Base-by-base conservation (phyloP, 2,888 invertebrate species). In the Lordiphosa fenestrarum region DNA sequence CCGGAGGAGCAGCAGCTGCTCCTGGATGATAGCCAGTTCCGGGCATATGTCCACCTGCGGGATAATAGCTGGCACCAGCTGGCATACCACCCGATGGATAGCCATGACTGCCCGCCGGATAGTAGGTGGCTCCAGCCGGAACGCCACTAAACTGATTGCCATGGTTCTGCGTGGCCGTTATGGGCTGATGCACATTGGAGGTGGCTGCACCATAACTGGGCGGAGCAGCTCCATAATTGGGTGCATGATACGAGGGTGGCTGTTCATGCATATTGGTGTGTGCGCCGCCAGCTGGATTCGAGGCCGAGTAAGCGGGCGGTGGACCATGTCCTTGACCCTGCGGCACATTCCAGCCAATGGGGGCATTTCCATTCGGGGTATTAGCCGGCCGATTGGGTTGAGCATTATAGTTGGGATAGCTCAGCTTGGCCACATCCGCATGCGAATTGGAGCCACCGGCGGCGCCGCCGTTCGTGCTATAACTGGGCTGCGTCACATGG, bases 331-430 rank as follows among this genome's bases (percentile, higher is more conserved):
- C 30, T 13, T 42, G 42, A 42, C 44, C 15, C 38, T 87, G 87
- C 0, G 88, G 88, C 1, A 86, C 88, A 85, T 89, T 89, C 89
- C 89, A 89, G 5, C 89, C 89, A 15, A 86, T 81, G 5, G 86
- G 84, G 7, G 81, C 56, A n/a, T 55, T 53, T 35, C 64, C 59
- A 2, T 36, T 47, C 46, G 67, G 60, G 5, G 36, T 5, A 6
- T 57, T 58, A 2, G 62, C 71, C 10, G 89, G 88, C 10, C 84
- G 86, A 84, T 88, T 89, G 10, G 89, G 88, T 56, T 88, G 88
- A 0, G 89, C 81, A 42, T 89, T 89, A 46, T 88, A 88, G 21
- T 84, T 85, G 7, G 89, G 63, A 70, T 89, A 89, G 57, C 89
- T 89, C 9, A 89, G 52, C 60, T 89, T 89, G 12, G 88, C 86